Evolutionary conservation across 2,113 vertebrate species (phyloP).

Genomic region (Lophotis ruficrista): DNA sequence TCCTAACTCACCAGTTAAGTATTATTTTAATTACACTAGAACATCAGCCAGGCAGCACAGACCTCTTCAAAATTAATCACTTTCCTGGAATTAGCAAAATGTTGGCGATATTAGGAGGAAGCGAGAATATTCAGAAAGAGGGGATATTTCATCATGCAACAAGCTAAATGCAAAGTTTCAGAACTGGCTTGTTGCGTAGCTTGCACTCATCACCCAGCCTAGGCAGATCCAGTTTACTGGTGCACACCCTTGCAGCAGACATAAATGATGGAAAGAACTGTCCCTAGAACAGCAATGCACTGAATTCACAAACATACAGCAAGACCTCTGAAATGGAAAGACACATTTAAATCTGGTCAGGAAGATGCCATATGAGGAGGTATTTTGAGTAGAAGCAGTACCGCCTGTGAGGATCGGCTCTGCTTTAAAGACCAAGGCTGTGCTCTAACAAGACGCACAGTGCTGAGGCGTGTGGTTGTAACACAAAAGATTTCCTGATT

Average conservation of each 20-base stretch:
- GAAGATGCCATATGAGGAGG: background rate
- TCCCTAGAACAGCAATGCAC: background rate
- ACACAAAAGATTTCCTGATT: background rate
- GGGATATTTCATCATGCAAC: rapidly evolving
- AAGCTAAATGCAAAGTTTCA: background rate
- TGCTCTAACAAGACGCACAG: background rate
- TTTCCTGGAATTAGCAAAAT: background rate
- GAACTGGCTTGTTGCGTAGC: background rate
- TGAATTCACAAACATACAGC: background rate
- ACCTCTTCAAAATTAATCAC: background rate
- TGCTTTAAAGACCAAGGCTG: background rate
- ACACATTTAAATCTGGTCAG: background rate
- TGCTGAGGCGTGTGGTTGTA: background rate
- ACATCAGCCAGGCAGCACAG: background rate
- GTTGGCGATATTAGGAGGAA: background rate
- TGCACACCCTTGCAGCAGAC: background rate
- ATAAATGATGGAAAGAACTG: background rate
- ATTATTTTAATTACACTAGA: background rate
- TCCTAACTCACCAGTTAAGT: background rate
- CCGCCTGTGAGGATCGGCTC: too few relatives aligned
- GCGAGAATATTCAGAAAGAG: background rate
- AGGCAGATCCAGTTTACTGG: background rate
- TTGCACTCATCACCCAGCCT: background rate
- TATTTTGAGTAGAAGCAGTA: background rate
- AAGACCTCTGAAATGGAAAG: background rate